Evolutionary conservation across 2,888 invertebrate genomes (phyloP).

Genomic region (Euplagia quadripunctaria): DNA sequence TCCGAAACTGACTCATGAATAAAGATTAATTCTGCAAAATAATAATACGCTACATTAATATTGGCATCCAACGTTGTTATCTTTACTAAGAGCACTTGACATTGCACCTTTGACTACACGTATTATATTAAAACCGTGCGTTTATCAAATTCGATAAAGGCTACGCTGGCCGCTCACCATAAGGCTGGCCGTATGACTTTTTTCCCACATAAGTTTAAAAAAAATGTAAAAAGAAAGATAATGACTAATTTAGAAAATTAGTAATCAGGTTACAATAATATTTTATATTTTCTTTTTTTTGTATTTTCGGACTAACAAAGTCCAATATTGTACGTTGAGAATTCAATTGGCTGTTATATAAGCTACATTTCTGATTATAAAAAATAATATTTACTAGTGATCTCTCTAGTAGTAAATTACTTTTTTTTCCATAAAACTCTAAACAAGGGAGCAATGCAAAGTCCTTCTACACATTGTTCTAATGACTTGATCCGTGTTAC

Average conservation of each 20-base stretch:
- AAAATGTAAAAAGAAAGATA: not conserved
- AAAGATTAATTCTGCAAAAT: slow-evolving; percentile 19
- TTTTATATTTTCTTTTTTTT: not conserved
- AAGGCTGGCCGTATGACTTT: too few relatives aligned
- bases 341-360: not conserved
- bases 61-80: slow-evolving; percentile 20
- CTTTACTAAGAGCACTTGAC: slow-evolving; percentile 33
- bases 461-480: slow-evolving; percentile 18
- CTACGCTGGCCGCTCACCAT: not conserved
- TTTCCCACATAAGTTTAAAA: not conserved
- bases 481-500: not conserved
- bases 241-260: not conserved
- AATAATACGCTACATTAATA: not conserved
- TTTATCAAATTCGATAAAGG: not conserved
- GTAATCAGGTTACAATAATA: not conserved
- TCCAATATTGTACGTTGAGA: not conserved
- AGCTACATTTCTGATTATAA: not conserved
- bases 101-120: slow-evolving; percentile 45
- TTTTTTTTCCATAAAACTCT: not conserved
- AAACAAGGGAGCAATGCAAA: slow-evolving; percentile 42
- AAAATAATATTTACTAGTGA: not conserved
- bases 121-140: not conserved
- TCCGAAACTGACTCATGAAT: slow-evolving; percentile 65
- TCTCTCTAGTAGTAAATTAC: not conserved
- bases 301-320: not conserved